A percentile compares a stretch with the other conserved stretches of the same genome.
phyloP scores from a whole-genome alignment of 1,140 invertebrate species.

The Scaptomyza graminum region DNA sequence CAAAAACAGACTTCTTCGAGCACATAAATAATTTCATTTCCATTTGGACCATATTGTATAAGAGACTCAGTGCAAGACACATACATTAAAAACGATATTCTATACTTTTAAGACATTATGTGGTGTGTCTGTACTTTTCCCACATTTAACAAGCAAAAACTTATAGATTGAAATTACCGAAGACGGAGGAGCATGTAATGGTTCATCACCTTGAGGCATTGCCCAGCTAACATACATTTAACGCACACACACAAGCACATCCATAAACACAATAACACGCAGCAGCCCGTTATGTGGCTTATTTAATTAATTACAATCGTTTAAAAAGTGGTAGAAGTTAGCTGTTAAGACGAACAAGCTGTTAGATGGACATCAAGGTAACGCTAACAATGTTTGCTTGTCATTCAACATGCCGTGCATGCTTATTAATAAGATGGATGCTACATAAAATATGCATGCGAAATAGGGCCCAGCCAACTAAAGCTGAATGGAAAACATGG shows the following conservation, averaged over 20 bases:
- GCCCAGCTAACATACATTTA: background rate
- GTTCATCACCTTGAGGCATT: too few relatives aligned
- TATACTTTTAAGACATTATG: too few relatives aligned
- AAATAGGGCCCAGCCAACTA: slow-evolving; percentile 27
- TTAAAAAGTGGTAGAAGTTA: slow-evolving; percentile 26
- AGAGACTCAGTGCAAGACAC: background rate
- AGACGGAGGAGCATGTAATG: too few relatives aligned
- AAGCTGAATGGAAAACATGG: background rate
- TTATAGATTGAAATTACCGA: too few relatives aligned
- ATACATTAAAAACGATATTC: background rate
- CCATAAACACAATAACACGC: background rate
- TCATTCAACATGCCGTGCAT: slow-evolving; percentile 10
- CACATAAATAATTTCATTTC: background rate
- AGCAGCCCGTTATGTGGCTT: slow-evolving; percentile 5
- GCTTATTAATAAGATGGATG: slow-evolving; percentile 66
- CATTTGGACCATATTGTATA: background rate
- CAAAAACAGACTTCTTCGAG: background rate
- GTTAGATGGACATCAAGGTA: slow-evolving; percentile 25
- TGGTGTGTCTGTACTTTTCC: too few relatives aligned
- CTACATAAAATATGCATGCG: slow-evolving; percentile 65
- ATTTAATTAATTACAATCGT: slow-evolving; percentile 48
- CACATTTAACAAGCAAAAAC: too few relatives aligned
- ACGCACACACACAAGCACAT: background rate
- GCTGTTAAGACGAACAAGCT: slow-evolving; percentile 28
- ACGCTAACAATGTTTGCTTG: slow-evolving; percentile 13